These are phyloP conservation scores for Hystrix cristata DNA, from an alignment of 2,113 vertebrate species.

Conservation along the genomic window DNA sequence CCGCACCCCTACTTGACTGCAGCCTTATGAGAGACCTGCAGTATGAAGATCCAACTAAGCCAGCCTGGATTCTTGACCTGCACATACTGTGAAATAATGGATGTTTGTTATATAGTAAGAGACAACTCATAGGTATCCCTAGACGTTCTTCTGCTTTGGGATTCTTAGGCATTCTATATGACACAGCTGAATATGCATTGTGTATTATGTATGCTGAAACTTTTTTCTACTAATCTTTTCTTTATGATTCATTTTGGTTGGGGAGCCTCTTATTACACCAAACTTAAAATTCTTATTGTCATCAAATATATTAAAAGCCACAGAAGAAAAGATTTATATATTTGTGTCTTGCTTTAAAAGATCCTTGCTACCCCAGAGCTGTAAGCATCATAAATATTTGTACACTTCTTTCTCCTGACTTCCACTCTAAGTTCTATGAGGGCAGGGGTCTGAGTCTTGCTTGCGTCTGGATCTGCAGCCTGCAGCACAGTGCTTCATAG, in stretches of 20 bases:
- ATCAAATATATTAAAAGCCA: neutral
- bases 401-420: neutral
- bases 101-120: neutral
- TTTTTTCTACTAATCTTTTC: neutral
- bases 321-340: neutral
- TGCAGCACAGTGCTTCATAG: neutral
- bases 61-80: neutral
- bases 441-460: neutral
- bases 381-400: neutral
- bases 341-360: neutral
- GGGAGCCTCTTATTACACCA: neutral
- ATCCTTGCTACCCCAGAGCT: neutral
- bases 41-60: neutral
- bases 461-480: neutral
- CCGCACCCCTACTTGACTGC: neutral
- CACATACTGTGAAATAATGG: neutral
- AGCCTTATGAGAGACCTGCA: neutral
- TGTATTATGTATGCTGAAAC: neutral
- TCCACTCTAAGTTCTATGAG: neutral
- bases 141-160: neutral
- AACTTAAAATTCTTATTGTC: conserved; percentile 17
- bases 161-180: neutral
- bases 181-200: neutral
- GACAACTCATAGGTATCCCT: neutral
- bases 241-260: neutral